These are phyloP conservation scores for Habropoda laboriosa DNA, from an alignment of 1,140 invertebrate genomes.

Conservation along the genomic window DNA sequence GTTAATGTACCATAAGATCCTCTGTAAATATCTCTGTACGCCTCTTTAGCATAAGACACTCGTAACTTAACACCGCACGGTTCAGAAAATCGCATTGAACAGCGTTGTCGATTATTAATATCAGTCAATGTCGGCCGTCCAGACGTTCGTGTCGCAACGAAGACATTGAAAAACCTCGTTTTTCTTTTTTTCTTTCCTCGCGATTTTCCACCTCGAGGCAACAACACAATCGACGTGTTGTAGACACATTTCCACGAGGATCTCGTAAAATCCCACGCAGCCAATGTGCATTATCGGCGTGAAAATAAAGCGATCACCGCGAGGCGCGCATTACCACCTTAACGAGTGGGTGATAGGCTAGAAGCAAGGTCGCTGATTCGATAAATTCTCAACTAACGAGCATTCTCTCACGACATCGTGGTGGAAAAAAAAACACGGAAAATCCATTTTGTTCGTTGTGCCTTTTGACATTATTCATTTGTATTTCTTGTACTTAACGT, in stretches of 20 bases:
- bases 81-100: background rate
- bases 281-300: background rate
- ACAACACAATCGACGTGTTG: background rate
- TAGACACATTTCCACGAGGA: background rate
- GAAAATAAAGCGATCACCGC: constrained; percentile 12
- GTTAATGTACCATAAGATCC: no score
- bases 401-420: background rate
- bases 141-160: background rate
- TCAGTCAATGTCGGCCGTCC: background rate
- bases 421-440: no score
- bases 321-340: background rate
- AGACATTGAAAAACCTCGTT: background rate
- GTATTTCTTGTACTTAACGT: background rate
- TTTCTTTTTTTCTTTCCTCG: no score
- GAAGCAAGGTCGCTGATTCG: background rate
- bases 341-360: background rate
- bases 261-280: constrained; percentile 8
- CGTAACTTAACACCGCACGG: background rate
- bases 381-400: background rate
- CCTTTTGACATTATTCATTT: background rate
- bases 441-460: constrained; percentile 4
- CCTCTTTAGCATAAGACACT: no score
- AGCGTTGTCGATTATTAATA: background rate
- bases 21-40: no score
- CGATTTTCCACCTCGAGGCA: background rate